A percentile compares a stretch with the other conserved stretches of the same genome.
These are phyloP conservation scores for Drosophila murphyi DNA, from an alignment of 1,140 invertebrate genomes.

Conservation along the genomic window DNA sequence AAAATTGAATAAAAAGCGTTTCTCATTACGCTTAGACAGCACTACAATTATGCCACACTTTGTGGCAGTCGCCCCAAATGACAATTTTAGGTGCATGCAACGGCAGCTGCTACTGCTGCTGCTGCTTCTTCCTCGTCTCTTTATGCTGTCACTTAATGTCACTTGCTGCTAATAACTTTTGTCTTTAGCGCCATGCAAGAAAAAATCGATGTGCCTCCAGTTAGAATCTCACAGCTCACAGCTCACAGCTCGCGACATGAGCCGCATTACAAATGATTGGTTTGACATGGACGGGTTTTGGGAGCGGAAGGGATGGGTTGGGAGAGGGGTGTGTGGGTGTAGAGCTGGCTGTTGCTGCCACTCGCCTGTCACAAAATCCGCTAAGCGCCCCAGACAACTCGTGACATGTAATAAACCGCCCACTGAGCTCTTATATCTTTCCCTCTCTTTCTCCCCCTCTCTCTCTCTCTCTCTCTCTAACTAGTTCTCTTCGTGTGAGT, in stretches of 20 bases:
- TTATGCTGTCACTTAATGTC: constrained; percentile 37
- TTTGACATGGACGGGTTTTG: constrained; percentile 22
- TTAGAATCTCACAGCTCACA: constrained; percentile 6
- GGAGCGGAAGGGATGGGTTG: background rate
- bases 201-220: constrained; percentile 46
- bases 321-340: background rate
- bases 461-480: background rate
- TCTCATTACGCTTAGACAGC: constrained; percentile 4
- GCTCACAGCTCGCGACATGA: constrained; percentile 24
- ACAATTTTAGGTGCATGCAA: constrained; percentile 10
- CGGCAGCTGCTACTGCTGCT: background rate
- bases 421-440: background rate
- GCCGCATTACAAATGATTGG: constrained; percentile 44
- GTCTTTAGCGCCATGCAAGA: constrained; percentile 34
- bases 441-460: background rate
- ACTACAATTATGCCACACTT: constrained; percentile 11
- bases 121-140: background rate
- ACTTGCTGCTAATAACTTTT: constrained; percentile 47
- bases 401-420: constrained; percentile 22
- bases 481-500: background rate
- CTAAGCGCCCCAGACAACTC: constrained; percentile 36
- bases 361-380: constrained; percentile 37
- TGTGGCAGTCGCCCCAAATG: constrained; percentile 12
- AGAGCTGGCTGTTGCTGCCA: constrained; percentile 22
- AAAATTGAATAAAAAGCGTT: constrained; percentile 15